Evolutionary conservation across 2,113 vertebrate genomes (phyloP).

Genomic region (Dromaius novaehollandiae): DNA sequence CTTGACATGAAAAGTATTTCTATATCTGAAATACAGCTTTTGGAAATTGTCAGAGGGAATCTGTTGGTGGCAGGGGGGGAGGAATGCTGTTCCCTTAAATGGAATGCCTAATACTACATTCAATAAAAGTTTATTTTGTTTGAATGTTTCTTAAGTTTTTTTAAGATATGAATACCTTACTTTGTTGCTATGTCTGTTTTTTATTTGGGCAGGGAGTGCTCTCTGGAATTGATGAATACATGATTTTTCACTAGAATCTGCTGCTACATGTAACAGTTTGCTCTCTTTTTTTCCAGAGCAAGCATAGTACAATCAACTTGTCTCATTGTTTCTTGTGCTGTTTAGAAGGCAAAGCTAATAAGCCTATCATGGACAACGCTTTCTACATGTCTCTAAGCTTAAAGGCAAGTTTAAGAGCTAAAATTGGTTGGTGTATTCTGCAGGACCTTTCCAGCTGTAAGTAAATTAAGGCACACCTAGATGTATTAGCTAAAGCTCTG

Average conservation of each 20-base stretch:
- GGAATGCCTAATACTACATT: constrained; percentile 64
- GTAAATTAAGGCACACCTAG: not conserved
- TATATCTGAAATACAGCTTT: constrained; percentile 46
- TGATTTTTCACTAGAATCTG: not conserved
- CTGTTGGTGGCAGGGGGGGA: not conserved
- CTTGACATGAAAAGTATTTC: constrained; percentile 41
- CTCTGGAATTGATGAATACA: not conserved
- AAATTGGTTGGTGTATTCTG: not conserved
- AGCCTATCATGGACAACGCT: not conserved
- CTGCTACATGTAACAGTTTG: not conserved
- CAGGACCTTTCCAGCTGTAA: not conserved
- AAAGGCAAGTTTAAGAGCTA: not conserved
- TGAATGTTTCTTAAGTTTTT: constrained; percentile 51
- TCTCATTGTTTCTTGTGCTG: not conserved
- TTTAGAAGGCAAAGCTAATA: not conserved
- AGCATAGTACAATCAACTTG: not conserved
- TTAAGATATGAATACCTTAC: not conserved
- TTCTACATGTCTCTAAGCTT: not conserved
- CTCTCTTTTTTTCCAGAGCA: not conserved
- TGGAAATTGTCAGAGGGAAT: constrained; percentile 37
- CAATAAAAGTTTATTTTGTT: constrained; percentile 76
- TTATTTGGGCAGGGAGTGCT: not conserved
- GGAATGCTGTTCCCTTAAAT: constrained; percentile 15
- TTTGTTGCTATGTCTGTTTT: not conserved
- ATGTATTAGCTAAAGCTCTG: not conserved